Evolutionary conservation across 2,888 invertebrate species (phyloP), one percentile per base, ranked within the genome.

Genomic region (Drosophila sordidapex): DNA sequence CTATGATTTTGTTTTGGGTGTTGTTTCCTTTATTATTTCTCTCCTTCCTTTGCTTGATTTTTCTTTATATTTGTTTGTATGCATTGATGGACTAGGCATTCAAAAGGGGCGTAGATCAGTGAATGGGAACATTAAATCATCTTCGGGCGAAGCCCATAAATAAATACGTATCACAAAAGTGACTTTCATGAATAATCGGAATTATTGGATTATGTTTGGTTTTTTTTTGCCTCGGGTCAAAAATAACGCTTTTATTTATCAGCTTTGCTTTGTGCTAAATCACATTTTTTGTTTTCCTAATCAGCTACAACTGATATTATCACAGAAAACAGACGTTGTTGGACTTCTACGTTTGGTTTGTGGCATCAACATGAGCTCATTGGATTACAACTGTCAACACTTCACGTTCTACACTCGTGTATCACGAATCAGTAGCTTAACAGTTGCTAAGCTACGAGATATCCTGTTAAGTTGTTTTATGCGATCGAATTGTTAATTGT

Each of bases 1-100:
- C 52, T 65, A 65, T 72, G 73, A 53, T 65, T 73, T 73, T 62
- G 43, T 18, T 38, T 60, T 61, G 29, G 57, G 1, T 40, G 21
- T 25, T 49, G 29, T 56, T 35, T 21, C 18, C 6, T 57, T 40
- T 31, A 46, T 59, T 31, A 31, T 60, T 48, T 52, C n/a, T 13
- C 18, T 38, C 33, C 29, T 40, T 29, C 49, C 25, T 54, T 21
- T 51, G 31, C 11, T 11, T 5, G 18, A 11, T 33, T 51, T n/a
- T 57, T 49, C 25, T 11, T 8, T 40, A 35, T 25, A 25, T 49
- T 18, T 43, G 21, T 8, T 29, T 18, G n/a, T 21, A 6, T 27
- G 40, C 15, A 31, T 48, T 61, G 40, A 21, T 46, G n/a, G 8
- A 15, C 27, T 13, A n/a, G 21, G 25, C 35, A 63, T 25, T 36